These are phyloP conservation scores for Andricus curvator DNA, from an alignment of 2,888 invertebrate genomes.

Conservation along the genomic window DNA sequence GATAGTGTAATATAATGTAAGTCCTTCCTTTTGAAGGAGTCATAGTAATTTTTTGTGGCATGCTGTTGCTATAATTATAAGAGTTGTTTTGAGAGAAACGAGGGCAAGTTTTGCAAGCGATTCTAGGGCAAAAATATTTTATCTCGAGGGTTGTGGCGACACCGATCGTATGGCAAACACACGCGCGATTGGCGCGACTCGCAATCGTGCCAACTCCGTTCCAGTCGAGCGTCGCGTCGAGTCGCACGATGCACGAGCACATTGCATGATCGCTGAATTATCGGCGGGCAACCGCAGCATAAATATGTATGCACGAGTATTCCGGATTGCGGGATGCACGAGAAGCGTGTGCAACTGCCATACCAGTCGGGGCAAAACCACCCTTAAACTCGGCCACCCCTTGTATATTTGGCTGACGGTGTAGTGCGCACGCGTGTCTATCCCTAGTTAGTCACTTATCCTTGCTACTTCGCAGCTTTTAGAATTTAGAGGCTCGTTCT, in stretches of 20 bases:
- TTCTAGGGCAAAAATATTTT: constrained; percentile 18
- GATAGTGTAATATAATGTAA: not conserved
- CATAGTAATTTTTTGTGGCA: not conserved
- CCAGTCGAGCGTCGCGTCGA: constrained; percentile 45
- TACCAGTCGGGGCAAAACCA: not conserved
- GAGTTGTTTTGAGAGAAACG: not conserved
- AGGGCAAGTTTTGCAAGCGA: not conserved
- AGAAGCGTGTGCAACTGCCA: constrained; percentile 57
- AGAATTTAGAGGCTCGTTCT: constrained; percentile 52
- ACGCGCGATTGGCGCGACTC: constrained; percentile 55
- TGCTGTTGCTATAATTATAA: not conserved
- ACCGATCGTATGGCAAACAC: constrained; percentile 6
- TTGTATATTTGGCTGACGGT: not conserved
- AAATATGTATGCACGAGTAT: constrained; percentile 73
- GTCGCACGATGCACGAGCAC: constrained; percentile 59
- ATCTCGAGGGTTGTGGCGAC: not conserved
- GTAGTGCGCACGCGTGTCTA: constrained; percentile 65
- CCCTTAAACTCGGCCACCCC: constrained; percentile 37
- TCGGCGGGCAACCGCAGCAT: constrained; percentile 69
- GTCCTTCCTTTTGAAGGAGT: not conserved
- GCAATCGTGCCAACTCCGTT: constrained; percentile 30
- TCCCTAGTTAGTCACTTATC: constrained; percentile 68
- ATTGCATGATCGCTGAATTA: constrained; percentile 74
- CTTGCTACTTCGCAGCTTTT: constrained; percentile 58
- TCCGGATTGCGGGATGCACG: constrained; percentile 71